Conservation (phyloP, 2,797 vertebrate species). For the Thripadectes ignobilis region DNA sequence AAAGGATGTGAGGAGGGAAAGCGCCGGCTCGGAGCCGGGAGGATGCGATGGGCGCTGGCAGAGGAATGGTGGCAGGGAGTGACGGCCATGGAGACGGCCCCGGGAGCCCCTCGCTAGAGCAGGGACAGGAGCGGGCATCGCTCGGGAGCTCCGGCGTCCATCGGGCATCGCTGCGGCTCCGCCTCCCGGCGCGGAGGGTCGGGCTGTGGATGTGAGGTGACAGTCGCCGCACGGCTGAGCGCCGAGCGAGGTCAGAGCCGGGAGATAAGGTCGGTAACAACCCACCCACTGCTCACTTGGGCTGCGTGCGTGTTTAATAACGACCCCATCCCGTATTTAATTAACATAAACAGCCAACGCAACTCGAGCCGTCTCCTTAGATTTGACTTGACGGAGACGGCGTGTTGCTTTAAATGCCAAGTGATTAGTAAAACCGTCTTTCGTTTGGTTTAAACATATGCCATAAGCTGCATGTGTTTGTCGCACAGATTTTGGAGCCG, state of each 20-base stretch:
- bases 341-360: background rate
- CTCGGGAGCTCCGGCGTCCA: background rate
- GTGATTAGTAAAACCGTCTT: background rate
- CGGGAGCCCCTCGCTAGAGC: background rate
- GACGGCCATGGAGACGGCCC: background rate
- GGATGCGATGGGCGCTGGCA: background rate
- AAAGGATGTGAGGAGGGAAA: background rate
- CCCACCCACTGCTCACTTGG: background rate
- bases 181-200: background rate
- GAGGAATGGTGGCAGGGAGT: background rate
- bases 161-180: background rate
- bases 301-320: background rate
- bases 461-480: background rate
- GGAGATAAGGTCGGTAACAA: background rate
- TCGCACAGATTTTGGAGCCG: background rate
- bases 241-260: background rate
- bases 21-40: background rate
- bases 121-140: background rate
- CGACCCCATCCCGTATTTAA: background rate
- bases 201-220: background rate
- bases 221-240: background rate
- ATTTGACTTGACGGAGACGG: background rate
- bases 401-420: background rate
- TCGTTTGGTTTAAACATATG: background rate
- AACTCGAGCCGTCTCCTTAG: background rate